Evolutionary conservation across 2,113 vertebrate species (phyloP).

Genomic region (Oreotragus oreotragus): DNA sequence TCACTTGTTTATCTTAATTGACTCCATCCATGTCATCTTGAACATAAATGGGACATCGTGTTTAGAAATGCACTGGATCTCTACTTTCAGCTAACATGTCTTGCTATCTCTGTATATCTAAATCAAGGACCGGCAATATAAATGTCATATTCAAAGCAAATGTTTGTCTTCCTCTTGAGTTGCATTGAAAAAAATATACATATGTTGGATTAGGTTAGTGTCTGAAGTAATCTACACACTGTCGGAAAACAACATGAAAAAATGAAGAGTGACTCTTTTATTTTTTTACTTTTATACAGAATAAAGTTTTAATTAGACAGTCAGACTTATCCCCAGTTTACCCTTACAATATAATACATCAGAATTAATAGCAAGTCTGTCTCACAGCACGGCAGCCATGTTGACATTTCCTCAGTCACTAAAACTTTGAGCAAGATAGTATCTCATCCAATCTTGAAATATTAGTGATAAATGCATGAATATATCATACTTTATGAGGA

Average conservation of each 20-base stretch:
- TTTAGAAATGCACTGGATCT: constrained; percentile 78
- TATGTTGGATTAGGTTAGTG: constrained; percentile 67
- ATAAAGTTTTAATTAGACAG: constrained; percentile 77
- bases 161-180: constrained; percentile 77
- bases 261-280: constrained; percentile 54
- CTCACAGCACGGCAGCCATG: neutral
- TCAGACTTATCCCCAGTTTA: neutral
- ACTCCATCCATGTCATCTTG: constrained; percentile 79
- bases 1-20: constrained; percentile 82
- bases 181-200: constrained; percentile 67
- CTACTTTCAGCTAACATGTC: constrained; percentile 72
- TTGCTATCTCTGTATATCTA: constrained; percentile 78
- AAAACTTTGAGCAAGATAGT: constrained; percentile 9
- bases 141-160: constrained; percentile 79
- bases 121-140: constrained; percentile 78
- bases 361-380: constrained; percentile 53
- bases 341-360: neutral
- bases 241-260: constrained; percentile 75
- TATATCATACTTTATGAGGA: constrained; percentile 34
- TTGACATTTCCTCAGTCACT: constrained; percentile 47
- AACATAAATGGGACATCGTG: constrained; percentile 81
- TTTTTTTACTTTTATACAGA: constrained; percentile 66
- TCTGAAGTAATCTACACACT: constrained; percentile 73
- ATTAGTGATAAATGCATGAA: constrained; percentile 45
- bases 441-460: constrained; percentile 12